A percentile compares a stretch with the other conserved stretches of the same genome.
These are phyloP conservation scores for Zosterops lateralis DNA, from an alignment of 2,113 vertebrate genomes.

Conservation along the genomic window DNA sequence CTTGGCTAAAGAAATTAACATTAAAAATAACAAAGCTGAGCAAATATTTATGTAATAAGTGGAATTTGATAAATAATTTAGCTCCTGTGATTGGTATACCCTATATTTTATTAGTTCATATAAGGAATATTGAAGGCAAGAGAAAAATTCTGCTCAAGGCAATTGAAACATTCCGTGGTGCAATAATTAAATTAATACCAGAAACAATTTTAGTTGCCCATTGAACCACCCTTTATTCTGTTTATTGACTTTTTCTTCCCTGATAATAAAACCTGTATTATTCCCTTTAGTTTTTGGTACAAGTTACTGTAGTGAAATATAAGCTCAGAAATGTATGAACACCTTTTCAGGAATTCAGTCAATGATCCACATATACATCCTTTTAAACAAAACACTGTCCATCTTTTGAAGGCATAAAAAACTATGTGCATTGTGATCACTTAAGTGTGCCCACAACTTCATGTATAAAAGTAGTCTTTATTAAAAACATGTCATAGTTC, in stretches of 20 bases:
- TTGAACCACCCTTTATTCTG: neutral
- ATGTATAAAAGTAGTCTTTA: slow-evolving; percentile 9
- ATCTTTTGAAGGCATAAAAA: neutral
- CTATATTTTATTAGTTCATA: neutral
- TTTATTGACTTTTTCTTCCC: neutral
- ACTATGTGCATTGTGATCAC: neutral
- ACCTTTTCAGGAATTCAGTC: neutral
- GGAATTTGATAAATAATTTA: neutral
- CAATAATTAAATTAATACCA: neutral
- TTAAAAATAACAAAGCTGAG: neutral
- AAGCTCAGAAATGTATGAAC: neutral
- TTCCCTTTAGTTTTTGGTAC: neutral
- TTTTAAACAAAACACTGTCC: neutral
- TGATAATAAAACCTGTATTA: neutral
- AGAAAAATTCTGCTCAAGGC: neutral
- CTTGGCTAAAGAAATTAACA: neutral
- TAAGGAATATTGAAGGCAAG: neutral
- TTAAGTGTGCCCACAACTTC: neutral
- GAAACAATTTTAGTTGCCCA: neutral
- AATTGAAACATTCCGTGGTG: neutral
- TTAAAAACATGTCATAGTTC: neutral
- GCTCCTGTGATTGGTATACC: neutral
- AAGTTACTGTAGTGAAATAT: neutral
- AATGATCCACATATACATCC: neutral
- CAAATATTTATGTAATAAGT: neutral